Base-by-base conservation (phyloP, 1,140 invertebrate species). In the Drosophila malerkotliana region DNA sequence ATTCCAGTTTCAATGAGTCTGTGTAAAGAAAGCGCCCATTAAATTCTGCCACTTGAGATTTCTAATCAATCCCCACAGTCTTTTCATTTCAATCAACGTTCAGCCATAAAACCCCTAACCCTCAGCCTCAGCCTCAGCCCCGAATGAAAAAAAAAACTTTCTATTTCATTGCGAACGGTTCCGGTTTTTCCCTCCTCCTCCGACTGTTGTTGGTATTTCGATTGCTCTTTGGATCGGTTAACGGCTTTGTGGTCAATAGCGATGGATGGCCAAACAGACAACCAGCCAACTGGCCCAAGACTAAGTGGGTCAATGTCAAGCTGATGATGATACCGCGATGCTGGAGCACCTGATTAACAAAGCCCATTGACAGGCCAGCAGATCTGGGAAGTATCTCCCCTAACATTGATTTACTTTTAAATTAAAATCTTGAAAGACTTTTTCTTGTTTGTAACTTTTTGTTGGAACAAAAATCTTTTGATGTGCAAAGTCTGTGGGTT, bases 281-380 rank as follows among this genome's bases (percentile, higher is more conserved):
- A 83, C 18, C 18, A 18, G 21, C 21, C 21, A 3, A 21, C 21
- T 21, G 21, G 21, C 21, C 21, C 21, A 21, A 21, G 21, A 3
- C 21, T 3, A 21, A 21, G 81, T 87, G 79, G 82, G 82, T 87
- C 82, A 87, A 87, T 87, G 82, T 87, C 82, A 88, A 61, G 18
- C 18, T 18, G 18, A 18, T 18, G 18, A 18, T 18, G 18, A 18
- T 18, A 18, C 18, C 18, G 18, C 55, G 37, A 60, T 84, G 72
- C 63, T 61, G 45, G 48, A 62, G 57, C 67, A 56, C 48, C 49
- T 81, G 69, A 79, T 85, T 21, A 21, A 21, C 21, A 21, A 21
- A 21, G 21, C 21, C 21, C 2, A 21, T 21, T 21, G 21, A 21
- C 21, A 21, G 21, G 2, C 21, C 21, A 21, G 21, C 21, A 21